Base-by-base conservation (phyloP, 2,113 vertebrate species). In the Pelecanoides urinatrix region DNA sequence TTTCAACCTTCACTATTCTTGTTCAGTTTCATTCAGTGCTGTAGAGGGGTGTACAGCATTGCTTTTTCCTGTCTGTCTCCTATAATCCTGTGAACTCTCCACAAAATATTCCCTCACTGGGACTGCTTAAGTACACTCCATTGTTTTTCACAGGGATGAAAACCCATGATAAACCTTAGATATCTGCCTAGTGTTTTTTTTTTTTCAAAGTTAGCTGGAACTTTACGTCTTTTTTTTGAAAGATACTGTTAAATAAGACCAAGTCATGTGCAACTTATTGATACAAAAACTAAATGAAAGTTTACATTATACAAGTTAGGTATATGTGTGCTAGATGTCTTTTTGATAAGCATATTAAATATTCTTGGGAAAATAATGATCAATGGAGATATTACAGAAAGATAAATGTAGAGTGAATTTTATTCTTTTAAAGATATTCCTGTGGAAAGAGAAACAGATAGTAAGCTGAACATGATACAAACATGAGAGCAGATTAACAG, bases 21-120 rank as follows among this genome's bases (percentile, higher is more conserved):
- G 16, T 45, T 80, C 40, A 14, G 4, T 56, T 88, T 80, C 38
- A 49, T 68, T n/a, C 42, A 49, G 10, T 20, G 30, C 16, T 70
- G 7, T 7, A 30, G 26, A 86, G 9, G 10, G 52, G 25, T 26
- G 20, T 65, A 29, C 12, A 78, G 19, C 2, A 49, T 17, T 26
- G 1, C 1, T 36, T 67, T 58, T 10, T 7, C 9, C 36, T 1
- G 2, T 73, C 25, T 73, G 0, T 34, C 25, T 73, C 10, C 29
- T 62, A 3, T 19, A 89, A 52, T 30, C 13, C 49, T 49, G 26
- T 2, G 3, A 86, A 44, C 3, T 73, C 26, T 86, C 27, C 40
- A 59, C 40, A 71, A 78, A 94, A 58, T 52, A 36, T 26, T 32
- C 16, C 34, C 27, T 91, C 49, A 70, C 7, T 66, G 27, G 40